Evolutionary conservation across 2,797 vertebrate species (phyloP).

Genomic region (Sebastiscus albofasciatus): DNA sequence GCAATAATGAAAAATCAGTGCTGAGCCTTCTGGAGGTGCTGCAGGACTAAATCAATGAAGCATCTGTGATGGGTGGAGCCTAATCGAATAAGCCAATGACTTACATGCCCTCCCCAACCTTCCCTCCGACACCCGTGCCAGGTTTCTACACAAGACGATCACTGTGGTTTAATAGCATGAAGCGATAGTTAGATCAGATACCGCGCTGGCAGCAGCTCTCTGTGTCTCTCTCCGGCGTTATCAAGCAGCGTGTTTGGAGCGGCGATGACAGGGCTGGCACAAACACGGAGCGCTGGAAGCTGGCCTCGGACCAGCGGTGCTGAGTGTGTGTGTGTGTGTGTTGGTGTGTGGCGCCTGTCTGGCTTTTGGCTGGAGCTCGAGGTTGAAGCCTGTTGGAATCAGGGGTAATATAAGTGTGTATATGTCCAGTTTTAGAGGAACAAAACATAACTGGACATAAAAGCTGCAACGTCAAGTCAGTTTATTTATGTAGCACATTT

Average conservation of each 20-base stretch:
- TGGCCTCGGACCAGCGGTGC: slow-evolving; percentile 53
- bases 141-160: slow-evolving; percentile 50
- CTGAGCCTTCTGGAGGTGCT: slow-evolving; percentile 40
- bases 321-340: slow-evolving; percentile 26
- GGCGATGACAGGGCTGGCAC: slow-evolving; percentile 63
- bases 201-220: slow-evolving; percentile 45
- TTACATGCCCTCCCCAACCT: slow-evolving; percentile 21
- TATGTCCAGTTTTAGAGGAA: slow-evolving; percentile 18
- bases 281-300: slow-evolving; percentile 57
- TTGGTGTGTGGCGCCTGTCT: slow-evolving; percentile 61
- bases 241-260: slow-evolving; percentile 65
- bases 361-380: slow-evolving; percentile 61
- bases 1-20: slow-evolving; percentile 10
- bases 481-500: background rate
- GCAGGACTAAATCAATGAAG: slow-evolving; percentile 45
- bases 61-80: slow-evolving; percentile 57
- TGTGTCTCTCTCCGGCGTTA: slow-evolving; percentile 46
- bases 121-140: background rate
- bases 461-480: background rate
- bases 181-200: slow-evolving; percentile 58
- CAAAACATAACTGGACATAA: slow-evolving; percentile 2
- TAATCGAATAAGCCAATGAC: slow-evolving; percentile 40
- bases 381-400: slow-evolving; percentile 58
- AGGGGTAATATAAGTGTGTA: slow-evolving; percentile 30
- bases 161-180: slow-evolving; percentile 58